Evolutionary conservation across 1,140 invertebrate species (phyloP).

Genomic region (Papilio xuthus): DNA sequence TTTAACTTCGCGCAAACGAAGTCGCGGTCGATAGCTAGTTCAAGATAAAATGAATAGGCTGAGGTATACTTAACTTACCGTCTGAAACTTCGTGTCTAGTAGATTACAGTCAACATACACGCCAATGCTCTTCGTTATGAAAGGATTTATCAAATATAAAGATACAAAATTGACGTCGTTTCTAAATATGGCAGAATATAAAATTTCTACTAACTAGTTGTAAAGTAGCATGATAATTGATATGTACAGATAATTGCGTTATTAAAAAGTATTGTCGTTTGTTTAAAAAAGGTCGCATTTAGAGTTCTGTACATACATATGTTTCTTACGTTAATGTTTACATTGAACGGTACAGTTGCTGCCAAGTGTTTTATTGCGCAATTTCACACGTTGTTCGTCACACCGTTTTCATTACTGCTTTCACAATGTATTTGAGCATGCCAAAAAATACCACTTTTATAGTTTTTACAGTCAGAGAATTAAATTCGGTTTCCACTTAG

Average conservation of each 20-base stretch:
- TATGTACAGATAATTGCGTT: neutral
- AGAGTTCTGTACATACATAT: neutral
- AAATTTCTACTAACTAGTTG: no score
- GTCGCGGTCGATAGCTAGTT: no score
- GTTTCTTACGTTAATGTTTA: slow-evolving; percentile 24
- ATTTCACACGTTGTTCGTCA: slow-evolving; percentile 22
- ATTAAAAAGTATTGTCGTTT: neutral
- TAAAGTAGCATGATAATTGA: no score
- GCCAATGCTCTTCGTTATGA: neutral
- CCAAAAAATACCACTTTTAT: neutral
- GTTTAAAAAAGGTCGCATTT: neutral
- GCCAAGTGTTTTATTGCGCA: slow-evolving; percentile 15
- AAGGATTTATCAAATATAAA: neutral
- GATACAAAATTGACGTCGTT: no score
- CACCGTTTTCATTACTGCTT: slow-evolving; percentile 18
- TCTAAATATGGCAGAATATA: no score
- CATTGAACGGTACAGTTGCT: slow-evolving; percentile 10
- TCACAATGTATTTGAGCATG: slow-evolving; percentile 3
- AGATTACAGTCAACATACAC: neutral
- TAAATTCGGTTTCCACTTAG: neutral
- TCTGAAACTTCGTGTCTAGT: no score
- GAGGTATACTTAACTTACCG: no score
- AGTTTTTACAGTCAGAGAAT: neutral
- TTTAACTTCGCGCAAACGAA: no score
- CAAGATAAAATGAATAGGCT: neutral